These are phyloP conservation scores for Misgurnus anguillicaudatus DNA, from an alignment of 2,113 vertebrate genomes.

Conservation along the genomic window DNA sequence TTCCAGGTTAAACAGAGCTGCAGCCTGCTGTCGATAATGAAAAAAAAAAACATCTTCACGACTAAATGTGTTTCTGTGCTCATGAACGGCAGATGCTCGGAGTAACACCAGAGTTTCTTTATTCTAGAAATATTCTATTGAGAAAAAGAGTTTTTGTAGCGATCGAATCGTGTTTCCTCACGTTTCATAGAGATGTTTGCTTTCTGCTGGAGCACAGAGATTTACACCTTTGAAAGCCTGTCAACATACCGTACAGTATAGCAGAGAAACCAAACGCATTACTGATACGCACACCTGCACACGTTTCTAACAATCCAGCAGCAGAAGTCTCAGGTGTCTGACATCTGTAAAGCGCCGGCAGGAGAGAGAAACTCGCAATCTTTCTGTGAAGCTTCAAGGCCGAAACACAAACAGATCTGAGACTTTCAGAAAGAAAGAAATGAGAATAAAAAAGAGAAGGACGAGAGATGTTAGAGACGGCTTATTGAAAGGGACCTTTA, in stretches of 20 bases:
- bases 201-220: too few relatives aligned
- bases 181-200: too few relatives aligned
- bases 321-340: conserved; percentile 19
- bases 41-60: too few relatives aligned
- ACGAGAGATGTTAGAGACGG: not conserved
- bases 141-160: too few relatives aligned
- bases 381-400: not conserved
- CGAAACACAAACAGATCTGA: not conserved
- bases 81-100: too few relatives aligned
- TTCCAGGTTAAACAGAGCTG: too few relatives aligned
- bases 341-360: not conserved
- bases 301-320: not conserved
- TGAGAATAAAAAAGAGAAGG: not conserved
- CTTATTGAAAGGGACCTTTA: too few relatives aligned
- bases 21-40: too few relatives aligned
- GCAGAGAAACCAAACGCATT: not conserved
- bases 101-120: too few relatives aligned
- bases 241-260: not conserved
- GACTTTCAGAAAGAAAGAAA: not conserved
- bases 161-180: too few relatives aligned
- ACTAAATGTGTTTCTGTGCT: too few relatives aligned
- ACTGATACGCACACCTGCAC: not conserved
- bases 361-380: not conserved
- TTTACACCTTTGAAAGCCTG: not conserved
- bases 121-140: too few relatives aligned